Base-by-base conservation (phyloP, 2,113 vertebrate species). In the Conger conger region DNA sequence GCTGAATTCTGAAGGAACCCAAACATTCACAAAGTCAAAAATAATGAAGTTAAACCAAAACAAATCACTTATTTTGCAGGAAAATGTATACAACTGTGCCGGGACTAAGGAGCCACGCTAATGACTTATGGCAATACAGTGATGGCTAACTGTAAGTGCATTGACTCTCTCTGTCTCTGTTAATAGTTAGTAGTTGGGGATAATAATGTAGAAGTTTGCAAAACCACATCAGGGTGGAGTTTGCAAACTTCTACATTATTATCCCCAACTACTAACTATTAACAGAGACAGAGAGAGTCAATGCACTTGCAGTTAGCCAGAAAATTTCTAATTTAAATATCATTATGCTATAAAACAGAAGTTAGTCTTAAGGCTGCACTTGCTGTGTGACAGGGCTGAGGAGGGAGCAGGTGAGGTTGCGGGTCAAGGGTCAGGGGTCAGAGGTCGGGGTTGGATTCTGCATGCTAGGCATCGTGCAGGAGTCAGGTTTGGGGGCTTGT, bases 21-120 rank as follows among this genome's bases (percentile, higher is more conserved):
- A 87, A 86, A 83, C 79, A 77, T 87, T 90, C 88, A 89, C 86
- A 84, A 92, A 86, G 85, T 86, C 86, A 88, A 89, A 92, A 93
- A 92, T 91, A 92, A 93, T 91, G 79, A 92, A 92, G 91, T 80
- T 80, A 88, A 50, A 82, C 80, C 82, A 83, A 88, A 91, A 91
- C 83, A 86, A 88, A 89, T 85, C 88, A 91, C 83, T 85, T 83
- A 85, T 89, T 91, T 88, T 84, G 77, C 50, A 38, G 78, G 83
- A 86, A 92, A 91, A 94, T 93, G 88, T 90, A 92, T 90, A 88
- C 86, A 83, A 82, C n/a, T 82, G 83, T 63, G 84, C 87, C 85
- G 91, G 87, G 88, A 87, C 35, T 60, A 82, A 40, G 87, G 57
- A 89, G 90, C 91, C 90, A 92, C 91, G 88, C 87, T 92, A 93